phyloP scores from a whole-genome alignment of 1,140 invertebrate genomes.

The Hetaerina americana region DNA sequence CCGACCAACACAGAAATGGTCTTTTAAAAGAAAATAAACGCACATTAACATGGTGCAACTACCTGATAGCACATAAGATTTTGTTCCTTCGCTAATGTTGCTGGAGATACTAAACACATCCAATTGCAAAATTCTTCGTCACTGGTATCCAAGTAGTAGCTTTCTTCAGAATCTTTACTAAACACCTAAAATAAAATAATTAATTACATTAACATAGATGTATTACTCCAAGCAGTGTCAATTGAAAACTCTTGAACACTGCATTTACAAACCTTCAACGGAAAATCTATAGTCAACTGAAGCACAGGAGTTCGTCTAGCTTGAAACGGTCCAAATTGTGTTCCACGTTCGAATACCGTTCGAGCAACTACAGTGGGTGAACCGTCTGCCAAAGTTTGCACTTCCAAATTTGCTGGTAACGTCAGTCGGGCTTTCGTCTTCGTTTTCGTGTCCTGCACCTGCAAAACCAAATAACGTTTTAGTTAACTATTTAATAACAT shows the following conservation, averaged over 20 bases:
- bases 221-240: no score
- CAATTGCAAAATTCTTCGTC: conserved; percentile 45
- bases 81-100: conserved; percentile 32
- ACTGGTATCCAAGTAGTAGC: conserved; percentile 36
- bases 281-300: conserved; percentile 26
- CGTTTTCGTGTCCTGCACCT: conserved; percentile 20
- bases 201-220: background rate
- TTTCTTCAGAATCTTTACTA: conserved; percentile 11
- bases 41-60: background rate
- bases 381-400: conserved; percentile 22
- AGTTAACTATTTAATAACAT: conserved; percentile 3
- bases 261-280: conserved; percentile 23
- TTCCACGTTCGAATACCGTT: conserved; percentile 24
- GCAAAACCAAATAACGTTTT: background rate
- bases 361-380: conserved; percentile 24
- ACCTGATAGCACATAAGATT: conserved; percentile 53
- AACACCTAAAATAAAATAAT: conserved; percentile 13
- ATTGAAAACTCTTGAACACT: no score
- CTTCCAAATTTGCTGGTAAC: conserved; percentile 27
- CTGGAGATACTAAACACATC: conserved; percentile 45
- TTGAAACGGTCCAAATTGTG: conserved; percentile 33
- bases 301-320: conserved; percentile 27
- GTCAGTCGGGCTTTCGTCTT: conserved; percentile 29
- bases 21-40: background rate
- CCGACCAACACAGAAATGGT: background rate